Evolutionary conservation across 2,113 vertebrate species (phyloP).

Genomic region (Bufo gargarizans): DNA sequence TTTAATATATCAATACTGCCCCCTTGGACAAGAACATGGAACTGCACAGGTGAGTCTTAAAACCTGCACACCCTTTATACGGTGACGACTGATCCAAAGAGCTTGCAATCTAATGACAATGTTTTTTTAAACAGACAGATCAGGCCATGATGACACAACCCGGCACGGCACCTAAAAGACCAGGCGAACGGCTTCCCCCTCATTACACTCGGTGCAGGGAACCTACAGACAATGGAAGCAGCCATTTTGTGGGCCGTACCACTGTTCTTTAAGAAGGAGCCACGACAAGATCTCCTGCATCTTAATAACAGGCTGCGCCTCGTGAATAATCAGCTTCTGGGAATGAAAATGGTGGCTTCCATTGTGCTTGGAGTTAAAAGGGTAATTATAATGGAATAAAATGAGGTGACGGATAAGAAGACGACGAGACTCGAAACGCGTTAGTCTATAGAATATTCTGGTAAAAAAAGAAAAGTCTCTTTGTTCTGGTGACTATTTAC

Average conservation of each 20-base stretch:
- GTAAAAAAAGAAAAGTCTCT: constrained; percentile 30
- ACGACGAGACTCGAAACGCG: neutral
- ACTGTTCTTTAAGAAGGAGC: neutral
- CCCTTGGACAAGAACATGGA: neutral
- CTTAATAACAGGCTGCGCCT: neutral
- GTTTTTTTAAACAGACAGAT: neutral
- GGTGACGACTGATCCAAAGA: neutral
- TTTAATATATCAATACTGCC: neutral
- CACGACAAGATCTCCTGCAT: neutral
- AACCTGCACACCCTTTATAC: neutral
- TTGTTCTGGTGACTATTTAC: constrained; percentile 66
- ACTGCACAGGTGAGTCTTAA: neutral
- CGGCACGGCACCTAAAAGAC: neutral
- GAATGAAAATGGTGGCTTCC: neutral
- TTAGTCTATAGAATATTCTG: neutral
- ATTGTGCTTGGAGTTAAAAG: neutral
- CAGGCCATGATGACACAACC: neutral
- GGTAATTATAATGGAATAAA: neutral
- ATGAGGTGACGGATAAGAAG: neutral
- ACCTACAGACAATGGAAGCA: neutral
- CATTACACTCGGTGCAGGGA: neutral
- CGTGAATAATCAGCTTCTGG: neutral
- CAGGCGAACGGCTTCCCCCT: neutral
- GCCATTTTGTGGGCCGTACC: neutral
- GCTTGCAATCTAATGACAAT: neutral